Percentiles rank a stretch among this genome's conserved stretches.
Evolutionary conservation across 2,888 invertebrate species (phyloP).

Genomic region (Artemia sp.): DNA sequence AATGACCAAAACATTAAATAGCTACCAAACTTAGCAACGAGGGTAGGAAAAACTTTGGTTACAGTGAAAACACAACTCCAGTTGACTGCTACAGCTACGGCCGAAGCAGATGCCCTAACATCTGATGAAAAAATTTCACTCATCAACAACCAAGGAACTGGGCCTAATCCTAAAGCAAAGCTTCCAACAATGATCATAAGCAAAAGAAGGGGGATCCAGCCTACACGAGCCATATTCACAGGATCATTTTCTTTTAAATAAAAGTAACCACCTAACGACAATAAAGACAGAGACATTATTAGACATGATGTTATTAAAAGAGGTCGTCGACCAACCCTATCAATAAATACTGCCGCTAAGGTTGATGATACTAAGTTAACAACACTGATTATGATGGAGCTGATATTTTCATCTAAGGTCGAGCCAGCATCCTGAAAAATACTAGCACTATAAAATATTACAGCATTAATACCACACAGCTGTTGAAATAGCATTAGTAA

Average conservation of each 20-base stretch:
- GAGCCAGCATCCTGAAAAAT: slow-evolving; percentile 8
- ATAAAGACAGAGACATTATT: neutral
- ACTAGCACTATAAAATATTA: neutral
- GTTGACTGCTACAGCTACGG: neutral
- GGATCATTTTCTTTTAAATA: neutral
- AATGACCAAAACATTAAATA: slow-evolving; percentile 5
- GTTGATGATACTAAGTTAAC: neutral
- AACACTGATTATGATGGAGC: neutral
- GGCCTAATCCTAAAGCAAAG: neutral
- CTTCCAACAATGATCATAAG: neutral
- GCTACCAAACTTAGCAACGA: neutral
- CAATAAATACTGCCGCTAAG: neutral
- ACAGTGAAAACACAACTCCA: slow-evolving; percentile 1
- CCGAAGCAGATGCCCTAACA: slow-evolving; percentile 3
- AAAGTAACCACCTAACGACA: slow-evolving; percentile 2
- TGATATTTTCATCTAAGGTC: neutral
- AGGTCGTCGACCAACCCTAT: neutral
- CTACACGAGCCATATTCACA: neutral
- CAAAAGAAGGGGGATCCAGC: slow-evolving; percentile 7
- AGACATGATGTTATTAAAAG: neutral
- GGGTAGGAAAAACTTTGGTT: slow-evolving; percentile 8
- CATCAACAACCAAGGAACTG: slow-evolving; percentile 12
- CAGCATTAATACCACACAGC: slow-evolving; percentile 6
- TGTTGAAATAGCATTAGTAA: neutral
- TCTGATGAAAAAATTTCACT: slow-evolving; percentile 13